A percentile compares a stretch with the other conserved stretches of the same genome.
These are phyloP conservation scores for Noctua janthina DNA, from an alignment of 2,888 invertebrate genomes.

Conservation along the genomic window DNA sequence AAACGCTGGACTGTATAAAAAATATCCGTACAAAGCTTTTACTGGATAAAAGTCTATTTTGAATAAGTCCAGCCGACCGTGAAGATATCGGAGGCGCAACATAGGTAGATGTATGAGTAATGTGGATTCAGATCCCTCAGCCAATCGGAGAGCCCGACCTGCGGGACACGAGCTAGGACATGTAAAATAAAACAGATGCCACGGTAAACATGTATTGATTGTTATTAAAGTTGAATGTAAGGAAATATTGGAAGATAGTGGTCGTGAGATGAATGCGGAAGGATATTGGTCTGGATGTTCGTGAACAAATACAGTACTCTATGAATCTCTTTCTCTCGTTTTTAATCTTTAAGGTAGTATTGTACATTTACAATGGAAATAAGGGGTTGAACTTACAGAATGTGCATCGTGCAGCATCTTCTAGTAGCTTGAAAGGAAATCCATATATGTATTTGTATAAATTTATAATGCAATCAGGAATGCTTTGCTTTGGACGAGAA, in stretches of 20 bases:
- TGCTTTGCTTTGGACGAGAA: not conserved
- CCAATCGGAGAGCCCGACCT: slow-evolving; percentile 25
- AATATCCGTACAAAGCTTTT: slow-evolving; percentile 51
- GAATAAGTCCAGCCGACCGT: slow-evolving; percentile 50
- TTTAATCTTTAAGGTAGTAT: not conserved
- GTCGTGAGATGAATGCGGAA: slow-evolving; percentile 4
- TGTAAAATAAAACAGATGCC: slow-evolving; percentile 45
- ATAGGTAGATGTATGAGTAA: slow-evolving; percentile 54
- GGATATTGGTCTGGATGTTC: slow-evolving; percentile 22
- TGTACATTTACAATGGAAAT: not conserved
- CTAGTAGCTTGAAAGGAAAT: not conserved
- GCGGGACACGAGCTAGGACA: slow-evolving; percentile 20
- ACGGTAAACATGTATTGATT: slow-evolving; percentile 40
- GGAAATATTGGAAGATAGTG: slow-evolving; percentile 22
- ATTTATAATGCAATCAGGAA: not conserved
- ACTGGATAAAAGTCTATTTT: slow-evolving; percentile 56
- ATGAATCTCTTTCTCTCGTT: not conserved
- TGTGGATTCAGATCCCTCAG: slow-evolving; percentile 30
- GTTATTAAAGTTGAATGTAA: slow-evolving; percentile 41
- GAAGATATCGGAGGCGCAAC: slow-evolving; percentile 53
- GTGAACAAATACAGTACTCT: not conserved
- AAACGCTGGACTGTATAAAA: slow-evolving; percentile 37
- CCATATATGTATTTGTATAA: not conserved
- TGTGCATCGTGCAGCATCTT: not conserved
- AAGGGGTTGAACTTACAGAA: no score